Percentiles rank a stretch among this genome's conserved stretches.
Conservation (phyloP, 2,113 vertebrate genomes). For the Trichechus manatus region DNA sequence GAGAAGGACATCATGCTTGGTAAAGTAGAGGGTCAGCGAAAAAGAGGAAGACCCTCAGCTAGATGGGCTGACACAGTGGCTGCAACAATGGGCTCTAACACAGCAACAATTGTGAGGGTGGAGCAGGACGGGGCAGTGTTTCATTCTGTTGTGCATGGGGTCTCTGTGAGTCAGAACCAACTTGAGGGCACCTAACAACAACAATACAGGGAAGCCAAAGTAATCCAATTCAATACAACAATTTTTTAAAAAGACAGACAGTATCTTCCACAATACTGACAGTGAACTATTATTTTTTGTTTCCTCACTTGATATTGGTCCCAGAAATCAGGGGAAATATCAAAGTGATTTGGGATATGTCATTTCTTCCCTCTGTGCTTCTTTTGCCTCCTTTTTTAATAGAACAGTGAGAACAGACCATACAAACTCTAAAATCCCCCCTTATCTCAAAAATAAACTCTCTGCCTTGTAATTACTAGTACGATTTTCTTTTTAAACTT, state of each 20-base stretch:
- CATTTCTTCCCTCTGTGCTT: neutral
- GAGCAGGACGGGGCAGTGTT: too few species aligned
- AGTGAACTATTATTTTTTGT: neutral
- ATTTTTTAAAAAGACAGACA: neutral
- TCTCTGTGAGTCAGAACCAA: too few species aligned
- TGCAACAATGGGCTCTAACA: too few species aligned
- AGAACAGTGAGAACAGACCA: conserved; percentile 25
- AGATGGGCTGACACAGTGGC: too few species aligned
- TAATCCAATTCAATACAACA: neutral
- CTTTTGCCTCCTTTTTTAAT: neutral
- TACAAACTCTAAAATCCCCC: conserved; percentile 35
- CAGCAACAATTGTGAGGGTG: too few species aligned
- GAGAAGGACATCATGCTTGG: too few species aligned
- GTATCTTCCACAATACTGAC: neutral
- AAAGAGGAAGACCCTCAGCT: too few species aligned
- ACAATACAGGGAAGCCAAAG: neutral
- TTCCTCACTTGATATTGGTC: neutral
- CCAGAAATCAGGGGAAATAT: conserved; percentile 7
- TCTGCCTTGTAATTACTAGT: neutral
- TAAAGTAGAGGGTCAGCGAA: too few species aligned
- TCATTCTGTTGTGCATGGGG: too few species aligned
- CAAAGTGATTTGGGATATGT: neutral
- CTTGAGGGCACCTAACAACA: neutral
- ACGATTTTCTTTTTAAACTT: conserved; percentile 71
- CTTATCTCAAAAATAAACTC: neutral